phyloP scores from a whole-genome alignment of 1,140 invertebrate genomes.

The Bombus pyrosoma region DNA sequence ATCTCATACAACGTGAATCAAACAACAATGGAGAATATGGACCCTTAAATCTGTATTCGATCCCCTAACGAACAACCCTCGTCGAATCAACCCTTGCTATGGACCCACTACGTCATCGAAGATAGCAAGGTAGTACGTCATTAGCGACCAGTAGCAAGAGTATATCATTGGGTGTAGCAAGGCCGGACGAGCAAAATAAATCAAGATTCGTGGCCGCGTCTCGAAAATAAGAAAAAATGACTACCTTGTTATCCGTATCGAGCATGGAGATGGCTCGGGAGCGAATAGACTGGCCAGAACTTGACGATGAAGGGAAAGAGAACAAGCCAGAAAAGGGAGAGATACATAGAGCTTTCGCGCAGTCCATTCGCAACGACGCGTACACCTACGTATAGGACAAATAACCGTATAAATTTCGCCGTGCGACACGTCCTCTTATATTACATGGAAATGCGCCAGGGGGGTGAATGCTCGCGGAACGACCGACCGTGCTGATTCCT shows the following conservation, averaged over 20 bases:
- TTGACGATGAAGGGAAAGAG: conserved; percentile 12
- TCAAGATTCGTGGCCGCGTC: conserved; percentile 48
- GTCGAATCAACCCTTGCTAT: not conserved
- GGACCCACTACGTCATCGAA: not conserved
- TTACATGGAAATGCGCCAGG: conserved; percentile 38
- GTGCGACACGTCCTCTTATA: conserved; percentile 35
- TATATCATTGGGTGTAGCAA: conserved; percentile 29
- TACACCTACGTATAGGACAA: conserved; percentile 55
- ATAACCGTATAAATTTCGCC: conserved; percentile 60
- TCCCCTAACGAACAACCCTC: not conserved
- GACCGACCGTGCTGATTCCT: not conserved
- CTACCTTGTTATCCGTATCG: conserved; percentile 52
- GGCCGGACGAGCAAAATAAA: conserved; percentile 45
- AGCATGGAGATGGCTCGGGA: not conserved
- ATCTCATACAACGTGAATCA: not conserved
- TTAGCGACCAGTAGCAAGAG: not conserved
- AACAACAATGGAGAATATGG: not conserved
- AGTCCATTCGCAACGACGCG: conserved; percentile 46
- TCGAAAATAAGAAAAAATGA: conserved; percentile 59
- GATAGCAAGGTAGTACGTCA: not conserved
- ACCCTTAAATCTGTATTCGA: not conserved
- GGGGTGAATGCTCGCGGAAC: not conserved
- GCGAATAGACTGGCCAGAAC: conserved; percentile 11
- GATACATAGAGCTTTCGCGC: conserved; percentile 50
- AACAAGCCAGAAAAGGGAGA: conserved; percentile 21